phyloP scores from a whole-genome alignment of 2,113 vertebrate genomes.

The Motacilla tschutschensis region DNA sequence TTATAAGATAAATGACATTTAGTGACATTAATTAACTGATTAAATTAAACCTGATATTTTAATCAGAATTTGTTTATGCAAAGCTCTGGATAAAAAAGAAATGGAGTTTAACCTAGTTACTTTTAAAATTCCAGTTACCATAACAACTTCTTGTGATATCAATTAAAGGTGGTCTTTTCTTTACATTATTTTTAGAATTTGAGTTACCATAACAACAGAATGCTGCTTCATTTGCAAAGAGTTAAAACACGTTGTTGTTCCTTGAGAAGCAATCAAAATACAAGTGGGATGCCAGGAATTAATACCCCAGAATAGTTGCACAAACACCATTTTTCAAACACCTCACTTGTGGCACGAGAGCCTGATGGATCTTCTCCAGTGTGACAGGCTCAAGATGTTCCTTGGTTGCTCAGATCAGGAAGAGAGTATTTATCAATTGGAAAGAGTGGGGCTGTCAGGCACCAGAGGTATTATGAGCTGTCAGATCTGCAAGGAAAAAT shows the following conservation, averaged over 20 bases:
- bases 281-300: constrained; percentile 66
- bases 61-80: constrained; percentile 85
- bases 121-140: constrained; percentile 80
- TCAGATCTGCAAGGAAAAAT: constrained; percentile 68
- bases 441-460: constrained; percentile 66
- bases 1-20: constrained; percentile 84
- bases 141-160: constrained; percentile 81
- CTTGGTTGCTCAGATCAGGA: constrained; percentile 73
- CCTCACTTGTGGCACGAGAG: constrained; percentile 59
- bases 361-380: constrained; percentile 71
- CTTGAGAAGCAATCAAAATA: constrained; percentile 73
- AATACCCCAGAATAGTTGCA: constrained; percentile 45
- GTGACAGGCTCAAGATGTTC: constrained; percentile 69
- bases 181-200: constrained; percentile 78
- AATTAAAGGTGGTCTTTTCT: constrained; percentile 80
- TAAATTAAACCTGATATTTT: constrained; percentile 88
- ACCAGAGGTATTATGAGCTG: constrained; percentile 60
- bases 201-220: constrained; percentile 79
- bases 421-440: constrained; percentile 75
- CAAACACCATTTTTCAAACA: constrained; percentile 69
- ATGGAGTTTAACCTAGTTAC: constrained; percentile 80
- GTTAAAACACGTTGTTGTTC: constrained; percentile 72
- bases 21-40: constrained; percentile 87
- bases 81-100: constrained; percentile 77
- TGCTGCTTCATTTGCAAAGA: constrained; percentile 66